Evolutionary conservation across 2,888 invertebrate genomes (phyloP).

Genomic region (Megalurothrips usitatus): DNA sequence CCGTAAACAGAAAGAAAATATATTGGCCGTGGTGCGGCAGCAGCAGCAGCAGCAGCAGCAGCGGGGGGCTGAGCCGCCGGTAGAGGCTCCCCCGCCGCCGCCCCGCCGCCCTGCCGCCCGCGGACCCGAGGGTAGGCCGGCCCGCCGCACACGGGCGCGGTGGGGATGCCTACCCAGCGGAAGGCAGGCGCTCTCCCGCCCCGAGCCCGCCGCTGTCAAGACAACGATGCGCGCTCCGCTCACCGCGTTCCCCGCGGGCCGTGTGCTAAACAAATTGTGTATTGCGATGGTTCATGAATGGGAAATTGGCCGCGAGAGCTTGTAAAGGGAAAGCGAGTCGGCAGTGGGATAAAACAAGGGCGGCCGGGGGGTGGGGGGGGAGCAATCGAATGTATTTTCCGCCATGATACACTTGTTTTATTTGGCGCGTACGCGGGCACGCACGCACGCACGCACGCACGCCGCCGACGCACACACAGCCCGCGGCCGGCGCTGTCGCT

Average conservation of each 20-base stretch:
- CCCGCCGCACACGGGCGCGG: neutral
- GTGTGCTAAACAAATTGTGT: neutral
- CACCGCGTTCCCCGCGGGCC: no score
- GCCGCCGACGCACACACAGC: neutral
- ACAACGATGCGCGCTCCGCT: no score
- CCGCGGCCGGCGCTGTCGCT: neutral
- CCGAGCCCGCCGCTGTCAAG: no score
- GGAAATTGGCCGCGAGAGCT: neutral
- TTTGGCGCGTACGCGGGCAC: neutral
- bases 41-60: no score
- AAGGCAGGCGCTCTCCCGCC: neutral
- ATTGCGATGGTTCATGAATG: slow-evolving; percentile 11
- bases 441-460: neutral
- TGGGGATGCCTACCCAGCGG: neutral
- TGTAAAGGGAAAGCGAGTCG: neutral
- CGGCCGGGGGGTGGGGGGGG: neutral
- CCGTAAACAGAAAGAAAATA: no score
- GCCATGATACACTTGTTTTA: neutral
- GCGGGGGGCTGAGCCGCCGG: no score
- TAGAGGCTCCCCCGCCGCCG: no score
- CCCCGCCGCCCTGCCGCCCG: neutral
- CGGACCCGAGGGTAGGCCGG: neutral
- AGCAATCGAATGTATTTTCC: neutral
- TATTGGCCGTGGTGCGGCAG: no score
- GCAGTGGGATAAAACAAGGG: neutral